A percentile compares a stretch with the other conserved stretches of the same genome.
Evolutionary conservation across 2,888 invertebrate species (phyloP).

Genomic region (Drosophila longiperda): DNA sequence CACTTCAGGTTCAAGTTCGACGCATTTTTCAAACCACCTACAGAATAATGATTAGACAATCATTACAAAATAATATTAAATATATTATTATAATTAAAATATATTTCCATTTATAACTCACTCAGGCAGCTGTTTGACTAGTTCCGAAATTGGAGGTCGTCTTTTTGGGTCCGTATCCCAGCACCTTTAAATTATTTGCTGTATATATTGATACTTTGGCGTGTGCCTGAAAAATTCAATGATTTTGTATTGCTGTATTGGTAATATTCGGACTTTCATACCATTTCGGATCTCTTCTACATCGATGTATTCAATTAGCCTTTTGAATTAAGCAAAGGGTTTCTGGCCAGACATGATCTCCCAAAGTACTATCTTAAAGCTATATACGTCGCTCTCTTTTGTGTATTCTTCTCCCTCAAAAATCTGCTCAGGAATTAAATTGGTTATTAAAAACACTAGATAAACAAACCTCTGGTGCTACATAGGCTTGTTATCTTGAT

Average conservation of each 20-base stretch:
- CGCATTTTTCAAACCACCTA: neutral
- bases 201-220: neutral
- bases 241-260: no score
- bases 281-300: neutral
- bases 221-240: neutral
- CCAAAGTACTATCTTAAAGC: constrained; percentile 16
- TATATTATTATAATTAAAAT: neutral
- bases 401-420: neutral
- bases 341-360: constrained; percentile 8
- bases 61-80: neutral
- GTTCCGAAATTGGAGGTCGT: neutral
- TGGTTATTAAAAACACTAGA: neutral
- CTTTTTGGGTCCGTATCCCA: neutral
- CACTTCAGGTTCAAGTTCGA: neutral
- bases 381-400: constrained; percentile 2
- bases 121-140: neutral
- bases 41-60: neutral
- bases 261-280: neutral
- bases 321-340: neutral
- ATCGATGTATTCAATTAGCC: fast-evolving
- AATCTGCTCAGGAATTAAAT: neutral
- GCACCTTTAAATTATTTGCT: neutral
- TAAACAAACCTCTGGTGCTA: constrained; percentile 10
- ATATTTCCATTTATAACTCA: neutral
- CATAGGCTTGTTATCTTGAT: constrained; percentile 7